Evolutionary conservation across 2,113 vertebrate genomes (phyloP).

Genomic region (Channa maculata): DNA sequence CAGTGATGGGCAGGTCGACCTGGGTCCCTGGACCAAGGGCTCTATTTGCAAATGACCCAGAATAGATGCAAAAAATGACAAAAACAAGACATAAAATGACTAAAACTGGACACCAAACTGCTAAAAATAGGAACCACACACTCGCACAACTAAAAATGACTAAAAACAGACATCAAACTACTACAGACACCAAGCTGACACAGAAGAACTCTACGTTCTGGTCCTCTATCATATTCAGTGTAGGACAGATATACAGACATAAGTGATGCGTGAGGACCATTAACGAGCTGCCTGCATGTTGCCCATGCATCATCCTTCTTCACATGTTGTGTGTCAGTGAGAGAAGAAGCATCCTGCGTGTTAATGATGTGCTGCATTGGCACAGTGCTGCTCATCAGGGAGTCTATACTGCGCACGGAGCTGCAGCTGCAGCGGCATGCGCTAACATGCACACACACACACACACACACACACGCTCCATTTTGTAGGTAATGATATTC

Average conservation of each 20-base stretch:
- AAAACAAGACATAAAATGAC: too few relatives aligned
- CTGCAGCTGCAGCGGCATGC: slow-evolving; percentile 45
- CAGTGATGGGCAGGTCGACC: too few relatives aligned
- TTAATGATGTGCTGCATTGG: slow-evolving; percentile 70
- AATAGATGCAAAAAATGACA: too few relatives aligned
- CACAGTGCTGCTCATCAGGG: slow-evolving; percentile 63
- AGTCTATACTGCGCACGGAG: slow-evolving; percentile 46
- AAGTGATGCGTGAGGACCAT: not conserved
- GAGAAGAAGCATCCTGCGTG: slow-evolving; percentile 54
- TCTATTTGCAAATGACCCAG: too few relatives aligned
- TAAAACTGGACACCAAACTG: too few relatives aligned
- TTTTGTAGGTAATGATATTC: slow-evolving; percentile 33
- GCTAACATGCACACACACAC: slow-evolving; percentile 55
- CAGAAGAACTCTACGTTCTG: too few relatives aligned
- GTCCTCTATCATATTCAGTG: too few relatives aligned
- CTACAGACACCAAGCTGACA: too few relatives aligned
- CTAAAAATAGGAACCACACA: too few relatives aligned
- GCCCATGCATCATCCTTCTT: slow-evolving; percentile 9
- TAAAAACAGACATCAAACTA: too few relatives aligned
- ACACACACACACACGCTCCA: slow-evolving; percentile 8
- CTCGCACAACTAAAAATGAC: too few relatives aligned
- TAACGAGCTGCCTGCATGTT: not conserved
- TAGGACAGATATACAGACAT: not conserved
- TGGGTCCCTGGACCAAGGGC: too few relatives aligned
- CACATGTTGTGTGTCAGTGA: slow-evolving; percentile 47